Conservation (phyloP, 2,113 vertebrate genomes). For the Ammodytes dubius region DNA sequence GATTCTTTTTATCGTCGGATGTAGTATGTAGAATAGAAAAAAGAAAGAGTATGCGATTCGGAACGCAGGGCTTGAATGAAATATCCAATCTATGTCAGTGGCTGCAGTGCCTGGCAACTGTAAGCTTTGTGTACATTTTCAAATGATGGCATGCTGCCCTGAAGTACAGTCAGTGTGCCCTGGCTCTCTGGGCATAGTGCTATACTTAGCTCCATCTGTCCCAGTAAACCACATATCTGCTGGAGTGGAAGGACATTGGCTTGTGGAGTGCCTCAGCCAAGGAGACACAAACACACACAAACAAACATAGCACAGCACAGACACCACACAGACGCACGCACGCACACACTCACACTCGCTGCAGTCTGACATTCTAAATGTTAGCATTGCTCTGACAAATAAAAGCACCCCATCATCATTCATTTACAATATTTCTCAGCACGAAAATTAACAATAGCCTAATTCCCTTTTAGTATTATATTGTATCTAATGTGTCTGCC, state of each 20-base stretch:
- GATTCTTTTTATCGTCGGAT: too few species aligned
- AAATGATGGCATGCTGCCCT: not conserved
- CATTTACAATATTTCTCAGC: not conserved
- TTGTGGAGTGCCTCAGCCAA: constrained; percentile 12
- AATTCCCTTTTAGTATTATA: too few species aligned
- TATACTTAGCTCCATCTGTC: constrained; percentile 65
- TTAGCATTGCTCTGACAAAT: not conserved
- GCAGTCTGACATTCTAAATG: not conserved
- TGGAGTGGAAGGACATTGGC: constrained; percentile 60
- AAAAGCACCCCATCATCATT: not conserved
- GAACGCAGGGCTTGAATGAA: too few species aligned
- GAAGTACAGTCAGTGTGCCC: constrained; percentile 20
- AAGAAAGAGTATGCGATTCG: too few species aligned
- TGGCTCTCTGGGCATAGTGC: constrained; percentile 24
- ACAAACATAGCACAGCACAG: not conserved
- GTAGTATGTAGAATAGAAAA: too few species aligned
- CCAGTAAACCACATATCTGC: constrained; percentile 72
- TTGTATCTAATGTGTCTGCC: too few species aligned
- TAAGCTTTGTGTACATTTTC: not conserved
- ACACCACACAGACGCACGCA: constrained; percentile 17
- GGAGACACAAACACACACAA: constrained; percentile 1
- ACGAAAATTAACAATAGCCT: too few species aligned
- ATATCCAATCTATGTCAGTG: too few species aligned
- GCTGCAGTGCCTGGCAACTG: not conserved
- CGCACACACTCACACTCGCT: not conserved